phyloP scores from a whole-genome alignment of 2,797 vertebrate genomes.

The Dendrocincla fuliginosa region DNA sequence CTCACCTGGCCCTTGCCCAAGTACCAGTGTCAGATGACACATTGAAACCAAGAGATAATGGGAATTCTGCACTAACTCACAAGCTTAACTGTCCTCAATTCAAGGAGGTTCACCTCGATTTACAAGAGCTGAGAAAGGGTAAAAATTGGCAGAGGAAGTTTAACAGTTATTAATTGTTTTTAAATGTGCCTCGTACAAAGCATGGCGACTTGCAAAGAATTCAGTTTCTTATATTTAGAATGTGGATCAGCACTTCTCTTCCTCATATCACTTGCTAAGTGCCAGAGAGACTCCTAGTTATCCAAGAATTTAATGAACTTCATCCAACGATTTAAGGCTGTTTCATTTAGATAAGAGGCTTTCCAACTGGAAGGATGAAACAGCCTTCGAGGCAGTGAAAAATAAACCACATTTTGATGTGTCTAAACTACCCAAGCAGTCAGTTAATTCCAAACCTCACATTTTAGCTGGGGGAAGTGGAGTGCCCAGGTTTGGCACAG shows the following conservation, averaged over 20 bases:
- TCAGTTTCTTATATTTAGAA: neutral
- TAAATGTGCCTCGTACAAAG: neutral
- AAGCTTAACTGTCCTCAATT: neutral
- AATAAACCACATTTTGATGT: neutral
- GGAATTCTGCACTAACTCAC: neutral
- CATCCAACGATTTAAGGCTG: conserved; percentile 48
- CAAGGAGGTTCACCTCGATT: neutral
- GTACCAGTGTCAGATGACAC: neutral
- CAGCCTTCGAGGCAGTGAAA: conserved; percentile 4
- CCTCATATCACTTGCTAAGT: conserved; percentile 16
- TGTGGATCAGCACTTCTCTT: neutral
- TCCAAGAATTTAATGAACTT: conserved; percentile 54
- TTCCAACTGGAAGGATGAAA: conserved; percentile 26
- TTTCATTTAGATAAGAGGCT: conserved; percentile 53
- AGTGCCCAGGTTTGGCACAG: neutral
- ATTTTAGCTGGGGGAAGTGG: neutral
- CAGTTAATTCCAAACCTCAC: neutral
- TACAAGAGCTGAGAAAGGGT: neutral
- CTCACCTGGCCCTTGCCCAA: rapidly evolving
- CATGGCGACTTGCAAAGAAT: neutral
- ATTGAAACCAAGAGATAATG: neutral
- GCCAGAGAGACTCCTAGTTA: conserved; percentile 34
- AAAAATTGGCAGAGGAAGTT: neutral
- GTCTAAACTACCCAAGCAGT: neutral
- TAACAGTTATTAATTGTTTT: neutral